These are phyloP conservation scores for Porphyrio hochstetteri DNA, from an alignment of 2,113 vertebrate genomes.

Conservation along the genomic window DNA sequence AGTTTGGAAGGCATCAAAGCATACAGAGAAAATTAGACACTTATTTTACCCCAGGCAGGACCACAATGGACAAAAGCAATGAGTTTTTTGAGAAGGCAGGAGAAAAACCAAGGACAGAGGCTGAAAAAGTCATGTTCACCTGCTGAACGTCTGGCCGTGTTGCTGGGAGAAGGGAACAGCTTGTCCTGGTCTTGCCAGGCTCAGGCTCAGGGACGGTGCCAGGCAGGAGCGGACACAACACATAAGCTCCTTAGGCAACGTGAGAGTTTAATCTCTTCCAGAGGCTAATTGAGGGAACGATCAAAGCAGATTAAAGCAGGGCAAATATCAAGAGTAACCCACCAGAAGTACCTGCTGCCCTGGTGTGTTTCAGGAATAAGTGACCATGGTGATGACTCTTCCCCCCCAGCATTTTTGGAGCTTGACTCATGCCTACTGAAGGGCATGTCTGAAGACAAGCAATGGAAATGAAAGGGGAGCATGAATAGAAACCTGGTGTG, in stretches of 20 bases:
- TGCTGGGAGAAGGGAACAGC: neutral
- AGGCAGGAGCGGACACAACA: neutral
- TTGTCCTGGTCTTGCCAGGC: neutral
- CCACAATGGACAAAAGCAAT: neutral
- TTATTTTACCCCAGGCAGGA: neutral
- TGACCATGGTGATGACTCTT: neutral
- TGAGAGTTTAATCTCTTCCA: slow-evolving; percentile 43
- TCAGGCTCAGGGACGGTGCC: neutral
- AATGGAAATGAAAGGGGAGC: neutral
- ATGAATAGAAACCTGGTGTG: slow-evolving; percentile 33
- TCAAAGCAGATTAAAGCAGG: neutral
- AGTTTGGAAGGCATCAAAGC: slow-evolving; percentile 21
- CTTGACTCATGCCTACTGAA: neutral
- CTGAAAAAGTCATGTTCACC: neutral
- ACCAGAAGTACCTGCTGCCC: neutral
- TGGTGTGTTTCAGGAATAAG: neutral
- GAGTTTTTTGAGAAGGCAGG: neutral
- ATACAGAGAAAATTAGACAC: neutral
- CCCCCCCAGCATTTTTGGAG: neutral
- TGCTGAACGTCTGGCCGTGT: neutral
- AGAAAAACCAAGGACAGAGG: neutral
- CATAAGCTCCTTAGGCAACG: slow-evolving; percentile 15
- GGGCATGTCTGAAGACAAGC: neutral
- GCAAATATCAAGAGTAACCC: neutral
- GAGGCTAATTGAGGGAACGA: neutral